Evolutionary conservation across 2,888 invertebrate genomes (phyloP).

Genomic region (Strigamia transsilvanica): DNA sequence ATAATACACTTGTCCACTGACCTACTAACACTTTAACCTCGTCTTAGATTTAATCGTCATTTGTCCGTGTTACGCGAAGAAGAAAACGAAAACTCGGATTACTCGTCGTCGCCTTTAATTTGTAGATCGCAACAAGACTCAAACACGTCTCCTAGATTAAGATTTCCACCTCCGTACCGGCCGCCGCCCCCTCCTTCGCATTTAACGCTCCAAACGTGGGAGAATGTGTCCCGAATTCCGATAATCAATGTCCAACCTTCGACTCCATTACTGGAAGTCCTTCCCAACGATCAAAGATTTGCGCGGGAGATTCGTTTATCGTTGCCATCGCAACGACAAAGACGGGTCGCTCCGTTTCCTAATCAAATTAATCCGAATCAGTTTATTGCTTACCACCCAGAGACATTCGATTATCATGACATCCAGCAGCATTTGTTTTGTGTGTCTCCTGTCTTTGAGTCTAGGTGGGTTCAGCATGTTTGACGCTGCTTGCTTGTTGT

Average conservation of each 20-base stretch:
- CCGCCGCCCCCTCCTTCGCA: conserved; percentile 22
- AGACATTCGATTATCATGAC: neutral
- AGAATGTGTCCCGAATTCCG: neutral
- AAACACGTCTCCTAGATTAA: neutral
- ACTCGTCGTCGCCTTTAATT: conserved; percentile 11
- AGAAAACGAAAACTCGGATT: conserved; percentile 48
- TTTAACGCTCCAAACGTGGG: neutral
- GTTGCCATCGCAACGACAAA: neutral
- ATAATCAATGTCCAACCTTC: neutral
- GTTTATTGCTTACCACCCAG: neutral
- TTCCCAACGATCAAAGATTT: neutral
- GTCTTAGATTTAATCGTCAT: conserved; percentile 21
- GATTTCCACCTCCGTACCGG: conserved; percentile 38
- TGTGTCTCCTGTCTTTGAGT: neutral
- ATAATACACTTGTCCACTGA: neutral
- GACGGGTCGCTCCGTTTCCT: neutral
- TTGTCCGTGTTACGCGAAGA: conserved; percentile 48
- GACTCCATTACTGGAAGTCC: neutral
- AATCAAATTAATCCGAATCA: neutral
- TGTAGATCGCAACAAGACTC: neutral
- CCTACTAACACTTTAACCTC: conserved; percentile 39
- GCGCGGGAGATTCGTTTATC: neutral
- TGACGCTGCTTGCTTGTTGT: neutral
- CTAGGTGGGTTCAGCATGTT: conserved; percentile 22
- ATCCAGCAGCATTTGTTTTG: neutral